Conservation (phyloP, 1,140 invertebrate genomes). For the Arctopsyche grandis region DNA sequence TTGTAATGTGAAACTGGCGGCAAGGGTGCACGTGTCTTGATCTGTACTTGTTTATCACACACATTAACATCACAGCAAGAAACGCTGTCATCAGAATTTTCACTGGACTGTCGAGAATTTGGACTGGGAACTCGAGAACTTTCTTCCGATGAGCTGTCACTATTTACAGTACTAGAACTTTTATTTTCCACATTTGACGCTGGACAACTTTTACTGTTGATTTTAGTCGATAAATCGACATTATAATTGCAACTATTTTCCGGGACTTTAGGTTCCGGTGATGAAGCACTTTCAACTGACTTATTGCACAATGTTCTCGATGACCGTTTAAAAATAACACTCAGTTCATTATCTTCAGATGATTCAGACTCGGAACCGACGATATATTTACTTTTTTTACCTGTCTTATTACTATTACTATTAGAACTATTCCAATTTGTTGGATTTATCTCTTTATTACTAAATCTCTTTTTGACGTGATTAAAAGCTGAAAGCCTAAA, state of each 20-base stretch:
- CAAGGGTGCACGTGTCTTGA: slow-evolving; percentile 48
- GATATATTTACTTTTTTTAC: slow-evolving; percentile 48
- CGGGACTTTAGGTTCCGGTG: neutral
- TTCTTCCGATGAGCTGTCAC: slow-evolving; percentile 40
- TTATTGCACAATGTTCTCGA: slow-evolving; percentile 11
- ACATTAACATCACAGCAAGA: neutral
- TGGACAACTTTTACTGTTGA: neutral
- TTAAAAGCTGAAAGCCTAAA: slow-evolving; percentile 82
- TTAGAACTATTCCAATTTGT: slow-evolving; percentile 50
- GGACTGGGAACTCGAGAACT: slow-evolving; percentile 37
- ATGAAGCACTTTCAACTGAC: neutral
- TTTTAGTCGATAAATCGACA: neutral
- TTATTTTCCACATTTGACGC: neutral
- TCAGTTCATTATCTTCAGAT: slow-evolving; percentile 50
- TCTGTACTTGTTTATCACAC: slow-evolving; percentile 58
- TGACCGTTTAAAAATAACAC: neutral
- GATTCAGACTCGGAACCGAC: slow-evolving; percentile 55
- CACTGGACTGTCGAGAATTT: neutral
- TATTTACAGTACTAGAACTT: slow-evolving; percentile 33
- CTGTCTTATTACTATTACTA: slow-evolving; percentile 51
- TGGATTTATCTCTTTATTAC: slow-evolving; percentile 45
- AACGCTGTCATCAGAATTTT: slow-evolving; percentile 19
- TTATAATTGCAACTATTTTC: neutral
- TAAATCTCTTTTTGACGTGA: slow-evolving; percentile 61
- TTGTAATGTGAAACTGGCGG: slow-evolving; percentile 52